A percentile compares a stretch with the other conserved stretches of the same genome.
These are phyloP conservation scores for Drosophila tripunctata DNA, from an alignment of 2,888 invertebrate species.

Conservation along the genomic window DNA sequence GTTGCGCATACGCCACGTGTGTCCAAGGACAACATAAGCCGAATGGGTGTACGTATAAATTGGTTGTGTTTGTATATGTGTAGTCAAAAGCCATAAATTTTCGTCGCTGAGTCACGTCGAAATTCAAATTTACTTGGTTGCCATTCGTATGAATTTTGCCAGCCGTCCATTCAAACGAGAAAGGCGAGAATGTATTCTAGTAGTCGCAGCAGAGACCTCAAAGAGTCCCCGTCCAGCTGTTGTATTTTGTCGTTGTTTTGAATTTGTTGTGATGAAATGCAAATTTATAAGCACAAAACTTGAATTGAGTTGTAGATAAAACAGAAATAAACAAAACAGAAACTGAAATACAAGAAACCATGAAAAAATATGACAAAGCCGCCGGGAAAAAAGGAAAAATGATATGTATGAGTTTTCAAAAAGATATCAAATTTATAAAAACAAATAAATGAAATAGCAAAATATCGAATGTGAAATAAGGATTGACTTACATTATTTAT, in stretches of 20 bases:
- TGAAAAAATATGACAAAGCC: constrained; percentile 42
- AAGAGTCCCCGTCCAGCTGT: constrained; percentile 20
- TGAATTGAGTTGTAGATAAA: constrained; percentile 42
- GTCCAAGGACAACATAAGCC: constrained; percentile 45
- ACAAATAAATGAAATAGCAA: background rate
- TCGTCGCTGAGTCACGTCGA: constrained; percentile 51
- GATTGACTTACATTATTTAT: background rate
- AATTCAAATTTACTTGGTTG: constrained; percentile 66
- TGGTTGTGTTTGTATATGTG: background rate
- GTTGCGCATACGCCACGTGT: constrained; percentile 54
- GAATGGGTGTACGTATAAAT: background rate
- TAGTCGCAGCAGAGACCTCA: constrained; percentile 19
- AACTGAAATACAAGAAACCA: constrained; percentile 14
- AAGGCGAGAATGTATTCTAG: background rate
- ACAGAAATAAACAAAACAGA: constrained; percentile 11
- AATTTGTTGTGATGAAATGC: constrained; percentile 59
- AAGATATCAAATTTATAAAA: background rate
- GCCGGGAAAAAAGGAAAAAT: constrained; percentile 27
- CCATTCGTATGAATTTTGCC: constrained; percentile 28
- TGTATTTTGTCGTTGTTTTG: constrained; percentile 20
- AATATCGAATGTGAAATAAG: background rate
- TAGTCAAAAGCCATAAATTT: constrained; percentile 62
- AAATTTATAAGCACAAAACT: constrained; percentile 65
- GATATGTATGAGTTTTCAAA: constrained; percentile 45
- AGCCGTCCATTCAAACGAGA: constrained; percentile 31